Base-by-base conservation (phyloP, 1,140 invertebrate species). In the Anadara kagoshimensis region DNA sequence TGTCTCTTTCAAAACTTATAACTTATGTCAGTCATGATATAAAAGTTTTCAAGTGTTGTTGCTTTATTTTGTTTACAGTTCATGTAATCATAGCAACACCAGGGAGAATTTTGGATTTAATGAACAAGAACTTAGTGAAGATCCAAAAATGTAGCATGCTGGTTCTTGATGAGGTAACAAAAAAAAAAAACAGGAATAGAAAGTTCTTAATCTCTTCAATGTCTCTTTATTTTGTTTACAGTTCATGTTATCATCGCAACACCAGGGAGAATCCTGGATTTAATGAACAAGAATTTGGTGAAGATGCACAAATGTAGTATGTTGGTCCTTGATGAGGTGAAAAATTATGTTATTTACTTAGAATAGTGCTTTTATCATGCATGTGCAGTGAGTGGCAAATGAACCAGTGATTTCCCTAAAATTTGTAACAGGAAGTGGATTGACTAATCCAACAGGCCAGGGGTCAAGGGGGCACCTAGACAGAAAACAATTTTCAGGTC, bases 161-260 rank as follows among this genome's bases (percentile, higher is more conserved):
- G 83, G 97, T 99, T 82, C 92, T 99, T 81, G 98, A 99, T 92
- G 98, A 99, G 84, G 89, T 90, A 78, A 75, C 73, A 64, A 36
- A 36, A 36, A 36, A 3, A 36, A 36, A 3, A 36, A 36, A 36
- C 7, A n/a, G n/a, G n/a, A n/a, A n/a, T n/a, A n/a, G n/a, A n/a
- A n/a, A n/a, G 2, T 7, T 36, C 29, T 7, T 36, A 36, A 36
- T 36, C 29, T 7, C 2, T 7, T 36, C 29, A 36, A 7, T 36
- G 2, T 36, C 2, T 36, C 29, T 36, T 62, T 51, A 75, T 62
- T 56, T 80, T 54, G 64, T 67, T 83, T 86, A 51, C 89, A 96
- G 98, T 99, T 85, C 98, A 99, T 93, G 94, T 99, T 76, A 96
- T 99, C 86, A 98, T 99, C 87, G 98, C 98, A 58, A 99, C 98